Conservation (phyloP, 2,113 vertebrate genomes). For the Carassius carassius region DNA sequence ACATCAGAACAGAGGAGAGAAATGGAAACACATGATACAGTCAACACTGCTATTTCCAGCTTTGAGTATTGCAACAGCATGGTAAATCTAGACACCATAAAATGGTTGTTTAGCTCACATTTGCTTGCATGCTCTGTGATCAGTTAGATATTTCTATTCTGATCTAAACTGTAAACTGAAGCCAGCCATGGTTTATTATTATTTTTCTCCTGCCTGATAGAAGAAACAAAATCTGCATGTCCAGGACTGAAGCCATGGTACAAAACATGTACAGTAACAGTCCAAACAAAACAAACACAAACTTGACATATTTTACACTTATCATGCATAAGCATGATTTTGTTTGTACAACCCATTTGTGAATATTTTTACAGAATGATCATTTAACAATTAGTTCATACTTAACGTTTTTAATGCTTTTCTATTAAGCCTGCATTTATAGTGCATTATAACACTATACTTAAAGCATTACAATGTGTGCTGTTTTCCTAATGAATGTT, state of each 20-base stretch:
- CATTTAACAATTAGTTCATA: background rate
- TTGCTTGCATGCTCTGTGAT: slow-evolving; percentile 3
- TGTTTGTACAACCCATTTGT: slow-evolving; percentile 2
- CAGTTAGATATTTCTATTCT: background rate
- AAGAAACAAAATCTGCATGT: background rate
- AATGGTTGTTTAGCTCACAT: background rate
- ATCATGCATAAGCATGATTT: background rate
- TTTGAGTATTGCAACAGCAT: slow-evolving; percentile 2
- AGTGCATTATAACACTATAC: background rate
- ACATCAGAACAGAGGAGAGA: slow-evolving; percentile 1
- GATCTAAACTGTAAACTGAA: slow-evolving; percentile 19
- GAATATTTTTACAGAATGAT: background rate
- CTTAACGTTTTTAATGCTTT: background rate
- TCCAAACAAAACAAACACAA: slow-evolving; percentile 4
- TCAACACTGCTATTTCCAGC: background rate
- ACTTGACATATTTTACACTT: background rate
- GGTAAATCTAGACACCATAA: slow-evolving; percentile 11
- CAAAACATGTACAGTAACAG: background rate
- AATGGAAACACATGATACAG: background rate
- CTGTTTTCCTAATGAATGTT: too few relatives aligned
- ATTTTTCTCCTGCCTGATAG: background rate
- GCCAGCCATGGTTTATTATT: background rate
- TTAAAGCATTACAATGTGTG: background rate
- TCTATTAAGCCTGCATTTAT: background rate
- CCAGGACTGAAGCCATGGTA: background rate